A percentile compares a stretch with the other conserved stretches of the same genome.
These are phyloP conservation scores for Limenitis arthemis DNA, from an alignment of 2,888 invertebrate genomes.

Conservation along the genomic window DNA sequence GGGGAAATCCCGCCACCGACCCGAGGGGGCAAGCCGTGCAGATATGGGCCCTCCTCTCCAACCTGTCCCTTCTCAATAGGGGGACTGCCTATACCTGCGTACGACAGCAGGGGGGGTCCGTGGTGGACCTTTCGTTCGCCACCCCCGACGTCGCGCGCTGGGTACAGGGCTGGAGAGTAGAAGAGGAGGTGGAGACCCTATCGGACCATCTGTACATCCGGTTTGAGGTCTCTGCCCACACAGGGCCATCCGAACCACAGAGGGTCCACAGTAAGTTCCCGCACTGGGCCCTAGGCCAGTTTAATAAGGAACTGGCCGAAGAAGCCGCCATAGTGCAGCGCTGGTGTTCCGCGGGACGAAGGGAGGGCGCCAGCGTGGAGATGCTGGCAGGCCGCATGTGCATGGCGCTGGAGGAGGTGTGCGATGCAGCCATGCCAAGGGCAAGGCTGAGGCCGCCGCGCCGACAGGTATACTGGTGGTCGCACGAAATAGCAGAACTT, in stretches of 20 bases:
- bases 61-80: too few relatives aligned
- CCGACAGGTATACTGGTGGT: too few relatives aligned
- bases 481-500: too few relatives aligned
- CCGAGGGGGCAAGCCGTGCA: not conserved
- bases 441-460: too few relatives aligned
- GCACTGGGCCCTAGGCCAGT: not conserved
- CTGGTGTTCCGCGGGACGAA: not conserved
- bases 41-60: not conserved
- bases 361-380: not conserved
- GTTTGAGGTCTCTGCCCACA: not conserved
- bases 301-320: not conserved
- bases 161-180: conserved; percentile 1
- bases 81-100: not conserved
- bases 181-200: not conserved
- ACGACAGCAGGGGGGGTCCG: not conserved
- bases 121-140: conserved; percentile 9
- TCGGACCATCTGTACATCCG: not conserved
- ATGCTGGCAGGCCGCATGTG: not conserved
- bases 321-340: not conserved
- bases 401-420: too few relatives aligned
- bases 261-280: not conserved
- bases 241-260: not conserved
- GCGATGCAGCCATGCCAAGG: too few relatives aligned
- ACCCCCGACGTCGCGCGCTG: not conserved
- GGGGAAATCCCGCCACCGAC: not conserved